Conservation (phyloP, 2,113 vertebrate species). For the Leptobrachium ailaonicum region DNA sequence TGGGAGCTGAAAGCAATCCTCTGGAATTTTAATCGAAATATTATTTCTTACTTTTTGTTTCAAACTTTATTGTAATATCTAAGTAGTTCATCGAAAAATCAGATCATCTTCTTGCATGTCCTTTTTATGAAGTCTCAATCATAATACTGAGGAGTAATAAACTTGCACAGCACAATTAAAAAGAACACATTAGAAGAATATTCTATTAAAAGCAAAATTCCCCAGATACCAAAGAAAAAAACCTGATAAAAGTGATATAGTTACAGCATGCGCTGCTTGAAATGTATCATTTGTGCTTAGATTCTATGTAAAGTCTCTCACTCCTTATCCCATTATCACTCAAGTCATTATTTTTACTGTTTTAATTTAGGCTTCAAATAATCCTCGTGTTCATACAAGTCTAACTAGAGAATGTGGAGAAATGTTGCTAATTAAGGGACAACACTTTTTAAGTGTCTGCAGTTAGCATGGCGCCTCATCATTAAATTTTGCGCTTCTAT, state of each 20-base stretch:
- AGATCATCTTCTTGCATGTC: no score
- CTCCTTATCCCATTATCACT: constrained; percentile 14
- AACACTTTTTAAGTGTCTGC: no score
- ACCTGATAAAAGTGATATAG: not conserved
- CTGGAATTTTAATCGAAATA: no score
- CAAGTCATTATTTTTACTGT: not conserved
- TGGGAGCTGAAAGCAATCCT: no score
- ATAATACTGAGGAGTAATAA: not conserved
- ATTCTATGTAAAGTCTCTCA: not conserved
- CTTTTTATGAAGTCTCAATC: not conserved
- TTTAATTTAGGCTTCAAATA: not conserved
- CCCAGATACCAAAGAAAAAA: not conserved
- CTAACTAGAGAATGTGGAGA: not conserved
- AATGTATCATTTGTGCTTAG: not conserved
- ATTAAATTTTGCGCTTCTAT: no score
- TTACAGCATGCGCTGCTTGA: not conserved
- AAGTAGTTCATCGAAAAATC: no score
- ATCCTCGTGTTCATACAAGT: not conserved
- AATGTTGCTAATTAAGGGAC: no score
- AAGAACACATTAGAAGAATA: not conserved
- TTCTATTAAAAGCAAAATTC: not conserved
- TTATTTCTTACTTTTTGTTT: no score
- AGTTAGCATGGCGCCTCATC: no score
- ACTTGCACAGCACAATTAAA: not conserved
- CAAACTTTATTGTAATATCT: no score